Conservation (phyloP, 2,888 invertebrate genomes). For the Andricus quercusramuli region DNA sequence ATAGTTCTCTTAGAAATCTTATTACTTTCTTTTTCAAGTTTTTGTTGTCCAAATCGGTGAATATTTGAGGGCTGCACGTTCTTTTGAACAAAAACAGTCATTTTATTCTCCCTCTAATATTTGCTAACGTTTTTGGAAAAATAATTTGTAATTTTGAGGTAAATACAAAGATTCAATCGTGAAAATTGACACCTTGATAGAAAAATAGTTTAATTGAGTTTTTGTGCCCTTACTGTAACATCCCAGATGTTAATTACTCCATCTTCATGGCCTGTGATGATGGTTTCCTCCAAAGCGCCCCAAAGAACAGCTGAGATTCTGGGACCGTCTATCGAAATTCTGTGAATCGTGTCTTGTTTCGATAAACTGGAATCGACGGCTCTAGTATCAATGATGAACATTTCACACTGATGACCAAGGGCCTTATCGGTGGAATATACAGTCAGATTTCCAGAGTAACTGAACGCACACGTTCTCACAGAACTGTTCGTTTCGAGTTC, state of each 20-base stretch:
- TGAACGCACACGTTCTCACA: constrained; percentile 94
- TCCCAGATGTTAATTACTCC: constrained; percentile 97
- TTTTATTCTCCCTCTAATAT: too few species aligned
- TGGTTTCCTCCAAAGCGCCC: constrained; percentile 95
- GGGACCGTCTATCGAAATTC: constrained; percentile 88
- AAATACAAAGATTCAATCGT: constrained; percentile 20
- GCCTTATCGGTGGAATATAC: constrained; percentile 96
- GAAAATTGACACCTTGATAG: too few species aligned
- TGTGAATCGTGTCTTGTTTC: constrained; percentile 86
- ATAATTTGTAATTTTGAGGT: constrained; percentile 8
- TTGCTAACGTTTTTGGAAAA: too few species aligned
- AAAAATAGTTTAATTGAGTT: too few species aligned
- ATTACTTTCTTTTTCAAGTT: too few species aligned
- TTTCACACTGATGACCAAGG: constrained; percentile 94
- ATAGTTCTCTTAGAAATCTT: too few species aligned
- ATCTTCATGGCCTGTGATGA: constrained; percentile 96
- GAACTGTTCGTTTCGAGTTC: constrained; percentile 90
- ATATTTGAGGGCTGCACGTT: too few species aligned
- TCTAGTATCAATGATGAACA: constrained; percentile 91
- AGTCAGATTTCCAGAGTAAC: constrained; percentile 94
- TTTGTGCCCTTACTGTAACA: constrained; percentile 83
- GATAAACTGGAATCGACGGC: constrained; percentile 86
- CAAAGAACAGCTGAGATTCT: constrained; percentile 96
- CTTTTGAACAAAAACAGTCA: too few species aligned
- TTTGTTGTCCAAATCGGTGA: too few species aligned